Conservation (phyloP, 2,797 vertebrate genomes). For the Philypnodon macrostomus region DNA sequence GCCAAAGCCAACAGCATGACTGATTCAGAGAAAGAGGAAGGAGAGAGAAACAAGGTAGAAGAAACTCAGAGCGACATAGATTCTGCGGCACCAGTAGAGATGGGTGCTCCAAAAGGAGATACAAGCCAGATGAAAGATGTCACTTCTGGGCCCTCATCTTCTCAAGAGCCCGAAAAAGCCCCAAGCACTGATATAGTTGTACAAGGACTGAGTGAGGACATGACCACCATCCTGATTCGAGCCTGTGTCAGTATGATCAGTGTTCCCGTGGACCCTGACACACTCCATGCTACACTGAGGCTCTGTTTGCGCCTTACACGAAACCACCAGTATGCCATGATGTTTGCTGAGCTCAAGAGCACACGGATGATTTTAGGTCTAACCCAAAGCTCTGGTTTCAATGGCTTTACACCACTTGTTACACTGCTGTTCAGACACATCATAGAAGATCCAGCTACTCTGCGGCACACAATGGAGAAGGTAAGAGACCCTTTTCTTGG, state of each 20-base stretch:
- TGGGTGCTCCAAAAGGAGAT: constrained; percentile 77
- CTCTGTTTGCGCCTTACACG: constrained; percentile 92
- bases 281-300: constrained; percentile 90
- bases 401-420: constrained; percentile 92
- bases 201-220: constrained; percentile 88
- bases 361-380: constrained; percentile 93
- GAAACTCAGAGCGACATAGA: constrained; percentile 69
- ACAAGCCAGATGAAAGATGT: constrained; percentile 68
- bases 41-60: constrained; percentile 73
- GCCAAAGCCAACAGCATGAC: constrained; percentile 79
- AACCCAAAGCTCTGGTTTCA: constrained; percentile 92
- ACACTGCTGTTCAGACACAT: constrained; percentile 94
- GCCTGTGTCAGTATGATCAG: constrained; percentile 96
- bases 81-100: constrained; percentile 70
- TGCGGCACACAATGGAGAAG: constrained; percentile 98
- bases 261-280: constrained; percentile 94
- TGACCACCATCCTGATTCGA: constrained; percentile 89
- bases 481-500: constrained; percentile 66
- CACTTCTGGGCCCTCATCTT: constrained; percentile 47
- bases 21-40: constrained; percentile 86
- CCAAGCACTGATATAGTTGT: constrained; percentile 80
- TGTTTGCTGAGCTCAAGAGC: constrained; percentile 94
- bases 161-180: constrained; percentile 48
- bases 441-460: constrained; percentile 92
- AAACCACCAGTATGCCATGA: constrained; percentile 92